These are phyloP conservation scores for Dicyrtomina minuta DNA, from an alignment of 2,888 invertebrate genomes.

Conservation along the genomic window DNA sequence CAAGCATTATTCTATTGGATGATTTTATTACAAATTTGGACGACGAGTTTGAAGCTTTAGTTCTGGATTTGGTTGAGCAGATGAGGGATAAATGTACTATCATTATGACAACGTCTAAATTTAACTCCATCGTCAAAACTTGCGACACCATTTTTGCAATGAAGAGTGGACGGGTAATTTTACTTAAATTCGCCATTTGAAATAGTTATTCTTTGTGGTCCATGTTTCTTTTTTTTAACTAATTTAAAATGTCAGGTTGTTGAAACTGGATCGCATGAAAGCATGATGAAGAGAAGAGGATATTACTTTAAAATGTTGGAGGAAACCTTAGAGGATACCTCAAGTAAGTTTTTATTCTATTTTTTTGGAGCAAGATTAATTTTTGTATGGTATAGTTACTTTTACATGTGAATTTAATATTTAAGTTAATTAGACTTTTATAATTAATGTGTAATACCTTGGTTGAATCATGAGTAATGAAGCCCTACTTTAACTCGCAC, in stretches of 20 bases:
- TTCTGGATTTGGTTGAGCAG: background rate
- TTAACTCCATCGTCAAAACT: conserved; percentile 15
- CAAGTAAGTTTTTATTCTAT: background rate
- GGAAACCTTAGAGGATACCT: conserved; percentile 29
- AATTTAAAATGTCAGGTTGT: background rate
- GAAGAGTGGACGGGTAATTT: conserved; percentile 18
- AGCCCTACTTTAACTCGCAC: no score
- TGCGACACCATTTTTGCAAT: conserved; percentile 21
- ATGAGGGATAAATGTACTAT: conserved; percentile 19
- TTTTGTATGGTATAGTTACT: no score
- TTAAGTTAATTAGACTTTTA: no score
- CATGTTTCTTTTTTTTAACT: no score
- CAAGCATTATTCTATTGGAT: conserved; percentile 37
- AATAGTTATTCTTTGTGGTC: background rate
- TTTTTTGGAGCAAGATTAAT: no score
- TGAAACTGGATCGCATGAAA: conserved; percentile 38
- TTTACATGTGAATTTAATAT: no score
- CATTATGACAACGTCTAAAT: conserved; percentile 1
- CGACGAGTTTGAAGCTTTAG: conserved; percentile 7
- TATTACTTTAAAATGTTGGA: conserved; percentile 30
- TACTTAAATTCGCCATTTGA: background rate
- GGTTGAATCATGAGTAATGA: no score
- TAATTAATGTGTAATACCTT: no score
- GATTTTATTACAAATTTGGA: conserved; percentile 31
- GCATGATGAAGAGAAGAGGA: conserved; percentile 29